These are phyloP conservation scores for Encarsia formosa DNA, from an alignment of 2,888 invertebrate genomes.

Conservation along the genomic window DNA sequence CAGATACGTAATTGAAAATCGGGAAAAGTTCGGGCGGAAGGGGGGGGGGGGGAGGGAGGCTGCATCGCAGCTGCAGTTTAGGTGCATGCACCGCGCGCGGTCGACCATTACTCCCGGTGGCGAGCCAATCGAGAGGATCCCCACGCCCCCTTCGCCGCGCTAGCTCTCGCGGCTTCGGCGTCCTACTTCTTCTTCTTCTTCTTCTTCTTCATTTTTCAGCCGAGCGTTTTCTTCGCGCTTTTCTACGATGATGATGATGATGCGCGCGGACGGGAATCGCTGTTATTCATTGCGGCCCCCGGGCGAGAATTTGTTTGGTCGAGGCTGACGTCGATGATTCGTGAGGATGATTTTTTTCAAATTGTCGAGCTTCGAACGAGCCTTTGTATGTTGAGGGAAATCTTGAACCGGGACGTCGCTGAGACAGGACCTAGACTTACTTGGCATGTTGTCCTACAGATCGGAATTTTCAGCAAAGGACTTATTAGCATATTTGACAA, in stretches of 20 bases:
- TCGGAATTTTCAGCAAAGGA: too few relatives aligned
- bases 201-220: not conserved
- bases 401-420: too few relatives aligned
- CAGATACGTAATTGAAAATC: slow-evolving; percentile 18
- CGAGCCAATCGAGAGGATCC: slow-evolving; percentile 51
- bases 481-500: too few relatives aligned
- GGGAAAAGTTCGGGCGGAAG: slow-evolving; percentile 8
- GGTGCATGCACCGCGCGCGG: slow-evolving; percentile 39
- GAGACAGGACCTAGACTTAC: too few relatives aligned
- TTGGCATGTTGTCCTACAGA: too few relatives aligned
- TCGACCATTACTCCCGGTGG: slow-evolving; percentile 50
- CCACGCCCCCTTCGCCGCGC: slow-evolving; percentile 48
- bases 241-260: slow-evolving; percentile 14
- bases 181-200: slow-evolving; percentile 31
- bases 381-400: too few relatives aligned
- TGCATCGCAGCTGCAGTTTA: slow-evolving; percentile 16
- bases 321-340: too few relatives aligned
- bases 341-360: too few relatives aligned
- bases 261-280: not conserved
- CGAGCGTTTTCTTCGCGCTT: slow-evolving; percentile 5
- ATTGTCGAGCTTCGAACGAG: too few relatives aligned
- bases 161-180: slow-evolving; percentile 5
- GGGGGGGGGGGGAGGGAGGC: not conserved
- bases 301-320: too few relatives aligned
- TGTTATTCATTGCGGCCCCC: not conserved